phyloP scores from a whole-genome alignment of 2,797 vertebrate genomes.

The Gallirallus australis region DNA sequence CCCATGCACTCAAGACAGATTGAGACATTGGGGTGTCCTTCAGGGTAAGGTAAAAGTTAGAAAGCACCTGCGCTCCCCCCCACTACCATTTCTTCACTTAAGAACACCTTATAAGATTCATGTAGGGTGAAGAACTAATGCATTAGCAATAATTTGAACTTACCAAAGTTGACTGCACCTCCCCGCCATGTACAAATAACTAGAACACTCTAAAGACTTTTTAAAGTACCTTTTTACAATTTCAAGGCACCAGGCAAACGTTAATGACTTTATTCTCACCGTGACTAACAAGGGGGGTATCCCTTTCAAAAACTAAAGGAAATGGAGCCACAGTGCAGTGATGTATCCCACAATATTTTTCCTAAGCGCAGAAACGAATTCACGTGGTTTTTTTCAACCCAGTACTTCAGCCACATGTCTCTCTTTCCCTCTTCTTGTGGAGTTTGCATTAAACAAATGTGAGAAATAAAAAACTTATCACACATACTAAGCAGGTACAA shows the following conservation, averaged over 20 bases:
- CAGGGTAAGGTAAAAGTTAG: background rate
- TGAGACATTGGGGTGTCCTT: background rate
- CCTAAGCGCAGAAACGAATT: background rate
- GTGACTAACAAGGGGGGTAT: background rate
- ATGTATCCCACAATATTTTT: background rate
- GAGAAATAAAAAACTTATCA: background rate
- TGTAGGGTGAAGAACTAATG: background rate
- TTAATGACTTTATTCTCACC: background rate
- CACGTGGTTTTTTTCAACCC: background rate
- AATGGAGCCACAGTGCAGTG: background rate
- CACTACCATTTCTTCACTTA: background rate
- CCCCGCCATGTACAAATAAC: background rate
- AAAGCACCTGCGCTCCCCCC: fast-evolving
- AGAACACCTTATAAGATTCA: background rate
- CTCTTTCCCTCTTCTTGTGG: background rate
- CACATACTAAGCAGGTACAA: background rate
- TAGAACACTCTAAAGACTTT: background rate
- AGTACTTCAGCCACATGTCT: background rate
- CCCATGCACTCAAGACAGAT: background rate
- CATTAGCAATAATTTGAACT: background rate
- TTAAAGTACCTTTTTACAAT: background rate
- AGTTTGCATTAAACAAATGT: background rate
- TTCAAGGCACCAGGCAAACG: background rate
- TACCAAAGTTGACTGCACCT: background rate
- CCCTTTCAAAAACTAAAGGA: background rate